Conservation (phyloP, 2,888 invertebrate genomes). For the Melanostoma mellinum region DNA sequence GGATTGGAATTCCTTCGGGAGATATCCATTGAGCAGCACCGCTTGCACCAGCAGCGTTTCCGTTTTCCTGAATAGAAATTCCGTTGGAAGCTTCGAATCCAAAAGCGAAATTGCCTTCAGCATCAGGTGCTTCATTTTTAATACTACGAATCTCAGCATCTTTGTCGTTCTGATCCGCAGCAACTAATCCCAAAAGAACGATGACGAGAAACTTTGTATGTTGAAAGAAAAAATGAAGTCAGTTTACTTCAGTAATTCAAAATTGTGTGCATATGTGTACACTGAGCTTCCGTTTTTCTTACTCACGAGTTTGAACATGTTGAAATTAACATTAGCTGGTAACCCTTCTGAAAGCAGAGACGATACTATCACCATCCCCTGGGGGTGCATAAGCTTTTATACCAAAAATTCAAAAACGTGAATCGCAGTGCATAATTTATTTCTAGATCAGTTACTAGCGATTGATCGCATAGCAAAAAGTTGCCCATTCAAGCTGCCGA, state of each 20-base stretch:
- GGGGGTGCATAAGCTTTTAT: slow-evolving; percentile 2
- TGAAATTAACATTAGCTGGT: neutral
- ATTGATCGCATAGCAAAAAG: slow-evolving; percentile 8
- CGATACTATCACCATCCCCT: slow-evolving; percentile 2
- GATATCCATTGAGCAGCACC: slow-evolving; percentile 83
- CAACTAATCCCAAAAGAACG: slow-evolving; percentile 76
- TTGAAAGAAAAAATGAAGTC: neutral
- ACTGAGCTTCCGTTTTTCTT: neutral
- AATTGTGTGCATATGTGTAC: neutral
- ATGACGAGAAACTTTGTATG: slow-evolving; percentile 53
- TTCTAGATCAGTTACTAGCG: slow-evolving; percentile 24
- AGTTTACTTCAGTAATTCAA: too few relatives aligned
- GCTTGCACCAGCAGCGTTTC: slow-evolving; percentile 83
- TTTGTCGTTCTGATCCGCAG: slow-evolving; percentile 79
- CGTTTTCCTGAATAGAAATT: slow-evolving; percentile 84
- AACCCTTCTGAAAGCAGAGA: neutral
- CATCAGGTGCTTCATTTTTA: slow-evolving; percentile 79
- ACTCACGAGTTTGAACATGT: slow-evolving; percentile 40
- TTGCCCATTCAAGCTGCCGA: slow-evolving; percentile 3
- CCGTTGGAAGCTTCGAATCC: slow-evolving; percentile 85
- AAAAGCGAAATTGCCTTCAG: slow-evolving; percentile 82
- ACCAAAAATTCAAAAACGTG: slow-evolving; percentile 11
- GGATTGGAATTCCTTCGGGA: slow-evolving; percentile 83
- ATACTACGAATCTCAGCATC: slow-evolving; percentile 81
- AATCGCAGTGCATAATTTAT: neutral